Conservation (phyloP, 2,888 invertebrate genomes). For the Seira ritae region DNA sequence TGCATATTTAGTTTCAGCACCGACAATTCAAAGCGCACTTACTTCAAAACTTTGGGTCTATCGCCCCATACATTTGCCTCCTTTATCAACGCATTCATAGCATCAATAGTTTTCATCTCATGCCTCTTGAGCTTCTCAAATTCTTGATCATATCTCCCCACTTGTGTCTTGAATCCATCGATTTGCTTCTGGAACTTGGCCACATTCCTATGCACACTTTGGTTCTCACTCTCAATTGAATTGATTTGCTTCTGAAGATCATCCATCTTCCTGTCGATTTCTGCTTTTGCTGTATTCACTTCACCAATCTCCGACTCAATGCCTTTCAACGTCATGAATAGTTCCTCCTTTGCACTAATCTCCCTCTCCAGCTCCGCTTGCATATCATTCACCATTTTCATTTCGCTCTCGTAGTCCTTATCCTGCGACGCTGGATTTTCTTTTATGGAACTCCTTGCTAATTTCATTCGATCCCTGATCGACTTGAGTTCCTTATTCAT, state of each 20-base stretch:
- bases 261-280: constrained; percentile 42
- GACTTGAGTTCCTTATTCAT: constrained; percentile 25
- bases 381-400: constrained; percentile 20
- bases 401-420: constrained; percentile 32
- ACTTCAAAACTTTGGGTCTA: constrained; percentile 17
- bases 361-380: constrained; percentile 12
- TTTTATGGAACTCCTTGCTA: constrained; percentile 12
- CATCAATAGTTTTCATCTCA: constrained; percentile 2
- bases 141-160: background rate
- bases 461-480: constrained; percentile 15
- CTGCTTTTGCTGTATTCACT: constrained; percentile 12
- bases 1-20: too few relatives aligned
- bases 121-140: background rate
- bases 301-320: background rate
- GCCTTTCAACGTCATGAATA: background rate
- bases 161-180: background rate
- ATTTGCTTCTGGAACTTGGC: constrained; percentile 25
- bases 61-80: constrained; percentile 3
- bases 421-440: background rate
- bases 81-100: background rate
- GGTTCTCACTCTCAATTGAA: constrained; percentile 9
- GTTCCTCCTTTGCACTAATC: background rate
- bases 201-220: background rate
- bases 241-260: constrained; percentile 30
- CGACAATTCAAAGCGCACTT: too few relatives aligned